Conservation (phyloP, 2,888 invertebrate species). For the Caenorhabditis zanzibari region DNA sequence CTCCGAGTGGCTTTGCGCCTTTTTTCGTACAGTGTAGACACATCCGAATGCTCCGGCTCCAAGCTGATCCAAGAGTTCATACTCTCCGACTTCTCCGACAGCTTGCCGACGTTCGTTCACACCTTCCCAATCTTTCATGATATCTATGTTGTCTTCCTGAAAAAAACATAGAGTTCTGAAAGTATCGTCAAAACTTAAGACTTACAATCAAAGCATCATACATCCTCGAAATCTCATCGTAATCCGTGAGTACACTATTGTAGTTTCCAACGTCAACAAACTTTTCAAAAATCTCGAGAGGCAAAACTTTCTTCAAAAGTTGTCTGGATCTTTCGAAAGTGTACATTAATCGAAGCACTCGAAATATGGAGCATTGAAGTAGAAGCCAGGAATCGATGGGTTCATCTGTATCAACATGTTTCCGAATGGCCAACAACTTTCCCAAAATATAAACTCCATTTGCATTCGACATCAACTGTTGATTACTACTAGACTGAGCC, state of each 20-base stretch:
- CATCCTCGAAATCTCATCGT: slow-evolving; percentile 82
- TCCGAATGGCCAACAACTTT: slow-evolving; percentile 62
- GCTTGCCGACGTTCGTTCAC: slow-evolving; percentile 72
- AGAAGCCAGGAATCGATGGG: slow-evolving; percentile 52
- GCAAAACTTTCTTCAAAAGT: slow-evolving; percentile 84
- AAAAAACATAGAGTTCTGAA: neutral
- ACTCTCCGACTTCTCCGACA: slow-evolving; percentile 84
- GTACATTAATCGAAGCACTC: slow-evolving; percentile 85
- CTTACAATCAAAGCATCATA: slow-evolving; percentile 67
- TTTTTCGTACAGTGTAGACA: slow-evolving; percentile 85
- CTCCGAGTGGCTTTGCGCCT: slow-evolving; percentile 68
- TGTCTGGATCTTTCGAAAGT: slow-evolving; percentile 85
- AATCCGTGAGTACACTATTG: slow-evolving; percentile 83
- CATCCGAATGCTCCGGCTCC: slow-evolving; percentile 85
- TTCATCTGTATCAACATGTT: slow-evolving; percentile 31
- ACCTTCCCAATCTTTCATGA: slow-evolving; percentile 67
- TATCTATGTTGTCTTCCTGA: slow-evolving; percentile 51
- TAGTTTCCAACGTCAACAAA: slow-evolving; percentile 85
- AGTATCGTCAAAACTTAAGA: neutral
- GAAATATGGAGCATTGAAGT: slow-evolving; percentile 84
- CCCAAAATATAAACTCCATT: slow-evolving; percentile 74
- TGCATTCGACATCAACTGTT: slow-evolving; percentile 69
- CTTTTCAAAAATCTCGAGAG: slow-evolving; percentile 84
- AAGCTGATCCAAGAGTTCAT: slow-evolving; percentile 84
- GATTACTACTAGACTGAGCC: slow-evolving; percentile 70